Evolutionary conservation across 1,140 invertebrate genomes (phyloP).

Genomic region (Anastrepha obliqua): DNA sequence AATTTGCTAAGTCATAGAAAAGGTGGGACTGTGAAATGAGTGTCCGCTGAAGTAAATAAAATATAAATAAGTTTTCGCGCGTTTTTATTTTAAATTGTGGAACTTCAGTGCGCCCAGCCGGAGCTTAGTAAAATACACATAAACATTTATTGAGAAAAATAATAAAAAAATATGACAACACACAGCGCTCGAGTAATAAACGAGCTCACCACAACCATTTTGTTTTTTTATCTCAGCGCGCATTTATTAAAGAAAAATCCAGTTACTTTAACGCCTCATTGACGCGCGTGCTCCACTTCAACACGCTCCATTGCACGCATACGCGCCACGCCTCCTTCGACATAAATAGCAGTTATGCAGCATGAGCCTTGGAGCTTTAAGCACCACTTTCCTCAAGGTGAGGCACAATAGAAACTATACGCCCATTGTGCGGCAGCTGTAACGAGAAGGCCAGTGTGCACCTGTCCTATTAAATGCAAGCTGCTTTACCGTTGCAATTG

Average conservation of each 20-base stretch:
- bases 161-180: not conserved
- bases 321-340: conserved; percentile 14
- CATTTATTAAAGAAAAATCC: not conserved
- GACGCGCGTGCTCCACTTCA: conserved; percentile 29
- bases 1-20: not conserved
- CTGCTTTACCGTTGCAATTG: not conserved
- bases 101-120: not conserved
- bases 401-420: not conserved
- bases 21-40: not conserved
- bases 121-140: not conserved
- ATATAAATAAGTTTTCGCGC: not conserved
- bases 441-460: not conserved
- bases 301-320: conserved; percentile 18
- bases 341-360: conserved; percentile 8
- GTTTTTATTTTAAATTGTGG: not conserved
- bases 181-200: not conserved
- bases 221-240: not conserved
- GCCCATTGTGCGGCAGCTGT: not conserved
- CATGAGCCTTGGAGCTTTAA: not conserved
- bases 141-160: not conserved
- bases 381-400: conserved; percentile 17
- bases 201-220: not conserved
- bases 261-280: conserved; percentile 44
- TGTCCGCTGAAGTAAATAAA: not conserved
- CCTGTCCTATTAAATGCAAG: not conserved